Evolutionary conservation across 2,797 vertebrate species (phyloP).

Genomic region (Loriculus beryllinus): DNA sequence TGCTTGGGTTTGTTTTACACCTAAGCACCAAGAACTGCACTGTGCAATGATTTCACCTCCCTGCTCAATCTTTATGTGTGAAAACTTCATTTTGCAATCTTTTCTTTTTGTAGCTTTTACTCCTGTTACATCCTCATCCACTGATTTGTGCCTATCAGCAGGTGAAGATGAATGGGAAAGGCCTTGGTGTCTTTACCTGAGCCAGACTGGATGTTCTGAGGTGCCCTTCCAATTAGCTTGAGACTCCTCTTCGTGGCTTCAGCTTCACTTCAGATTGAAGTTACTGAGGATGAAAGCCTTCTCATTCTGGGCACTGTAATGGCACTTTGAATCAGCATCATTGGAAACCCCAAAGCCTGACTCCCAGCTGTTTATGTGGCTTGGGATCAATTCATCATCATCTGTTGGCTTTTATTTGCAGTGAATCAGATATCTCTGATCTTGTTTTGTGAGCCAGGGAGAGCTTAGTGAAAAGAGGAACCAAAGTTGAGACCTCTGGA

Average conservation of each 20-base stretch:
- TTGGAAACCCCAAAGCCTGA: not conserved
- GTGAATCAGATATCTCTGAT: not conserved
- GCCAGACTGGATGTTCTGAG: not conserved
- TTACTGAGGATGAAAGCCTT: not conserved
- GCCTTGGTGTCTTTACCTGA: not conserved
- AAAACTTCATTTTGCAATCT: not conserved
- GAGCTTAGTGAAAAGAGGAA: not conserved
- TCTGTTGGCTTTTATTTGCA: not conserved
- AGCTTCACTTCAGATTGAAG: not conserved
- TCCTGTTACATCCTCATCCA: not conserved
- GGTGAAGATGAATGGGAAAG: not conserved
- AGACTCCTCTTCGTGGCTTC: not conserved
- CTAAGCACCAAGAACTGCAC: not conserved
- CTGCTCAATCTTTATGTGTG: not conserved
- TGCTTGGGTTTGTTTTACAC: not conserved
- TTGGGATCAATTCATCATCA: not conserved
- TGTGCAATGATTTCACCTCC: not conserved
- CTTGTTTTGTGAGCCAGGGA: not conserved
- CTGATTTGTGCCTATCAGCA: rapidly evolving
- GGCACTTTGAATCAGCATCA: not conserved
- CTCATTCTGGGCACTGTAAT: not conserved
- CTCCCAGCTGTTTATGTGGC: not conserved
- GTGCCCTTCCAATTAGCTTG: not conserved
- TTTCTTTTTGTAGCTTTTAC: not conserved
- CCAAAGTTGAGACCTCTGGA: not conserved